Conservation (phyloP, 2,888 invertebrate species). For the Smittia aterrima region DNA sequence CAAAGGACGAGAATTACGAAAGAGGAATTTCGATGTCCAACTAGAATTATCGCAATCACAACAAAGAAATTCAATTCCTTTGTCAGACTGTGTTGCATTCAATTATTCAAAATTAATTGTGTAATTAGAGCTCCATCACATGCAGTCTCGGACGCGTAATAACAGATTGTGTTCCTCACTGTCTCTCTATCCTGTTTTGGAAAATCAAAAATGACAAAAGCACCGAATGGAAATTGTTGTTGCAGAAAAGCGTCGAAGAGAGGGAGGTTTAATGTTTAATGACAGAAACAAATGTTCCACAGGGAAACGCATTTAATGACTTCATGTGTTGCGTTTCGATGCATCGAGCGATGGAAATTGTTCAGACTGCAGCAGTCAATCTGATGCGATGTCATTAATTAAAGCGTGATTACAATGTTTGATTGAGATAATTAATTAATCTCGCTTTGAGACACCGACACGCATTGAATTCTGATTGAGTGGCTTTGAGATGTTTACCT, state of each 20-base stretch:
- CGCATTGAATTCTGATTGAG: no score
- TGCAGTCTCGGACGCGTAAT: neutral
- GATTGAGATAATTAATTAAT: no score
- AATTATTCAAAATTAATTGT: constrained; percentile 38
- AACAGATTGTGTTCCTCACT: neutral
- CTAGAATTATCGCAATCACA: no score
- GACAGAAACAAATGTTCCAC: constrained; percentile 33
- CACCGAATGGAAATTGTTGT: neutral
- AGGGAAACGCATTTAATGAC: constrained; percentile 32
- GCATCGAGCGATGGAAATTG: neutral
- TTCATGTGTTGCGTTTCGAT: constrained; percentile 37
- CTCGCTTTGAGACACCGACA: no score
- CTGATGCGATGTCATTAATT: neutral
- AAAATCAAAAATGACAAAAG: constrained; percentile 4
- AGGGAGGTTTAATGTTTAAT: neutral
- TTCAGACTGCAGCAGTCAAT: neutral
- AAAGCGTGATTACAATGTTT: neutral
- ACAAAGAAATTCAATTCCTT: neutral
- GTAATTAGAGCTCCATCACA: constrained; percentile 30
- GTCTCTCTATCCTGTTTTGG: neutral
- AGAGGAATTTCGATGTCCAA: no score
- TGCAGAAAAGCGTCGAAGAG: neutral
- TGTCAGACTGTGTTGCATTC: constrained; percentile 11
- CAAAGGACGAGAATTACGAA: neutral
- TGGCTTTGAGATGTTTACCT: no score